Percentiles rank a stretch among this genome's conserved stretches.
Conservation (phyloP, 2,888 invertebrate genomes). For the Leptopilina drosophilae region DNA sequence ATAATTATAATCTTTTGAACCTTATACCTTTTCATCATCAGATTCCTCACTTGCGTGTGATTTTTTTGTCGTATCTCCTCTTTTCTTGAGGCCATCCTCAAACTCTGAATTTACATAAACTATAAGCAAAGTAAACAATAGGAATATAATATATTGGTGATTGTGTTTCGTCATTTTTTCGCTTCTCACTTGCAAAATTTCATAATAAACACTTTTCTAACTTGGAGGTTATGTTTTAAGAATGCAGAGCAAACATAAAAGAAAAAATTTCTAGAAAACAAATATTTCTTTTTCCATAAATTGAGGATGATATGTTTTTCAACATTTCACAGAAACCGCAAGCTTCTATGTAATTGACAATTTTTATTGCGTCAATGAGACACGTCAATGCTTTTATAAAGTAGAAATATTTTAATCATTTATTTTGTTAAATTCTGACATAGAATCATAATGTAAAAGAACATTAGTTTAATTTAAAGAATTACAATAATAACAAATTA, state of each 20-base stretch:
- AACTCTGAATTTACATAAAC: slow-evolving; percentile 55
- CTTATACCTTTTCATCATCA: slow-evolving; percentile 61
- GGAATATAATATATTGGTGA: slow-evolving; percentile 51
- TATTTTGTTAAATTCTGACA: background rate
- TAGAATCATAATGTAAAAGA: background rate
- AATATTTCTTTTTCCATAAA: slow-evolving; percentile 48
- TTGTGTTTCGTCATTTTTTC: slow-evolving; percentile 57
- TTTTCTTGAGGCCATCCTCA: slow-evolving; percentile 58
- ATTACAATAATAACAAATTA: background rate
- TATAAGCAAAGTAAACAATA: slow-evolving; percentile 60
- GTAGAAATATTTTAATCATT: background rate
- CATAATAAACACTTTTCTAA: slow-evolving; percentile 50
- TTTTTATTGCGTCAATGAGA: slow-evolving; percentile 68
- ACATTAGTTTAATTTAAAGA: background rate
- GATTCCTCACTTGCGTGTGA: slow-evolving; percentile 63
- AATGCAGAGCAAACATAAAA: slow-evolving; percentile 11
- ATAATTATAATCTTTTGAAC: too few relatives aligned
- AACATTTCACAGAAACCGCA: slow-evolving; percentile 61
- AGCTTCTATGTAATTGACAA: slow-evolving; percentile 42
- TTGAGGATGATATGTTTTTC: slow-evolving; percentile 64
- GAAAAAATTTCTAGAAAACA: slow-evolving; percentile 12
- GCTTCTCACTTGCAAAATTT: slow-evolving; percentile 48
- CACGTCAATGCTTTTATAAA: slow-evolving; percentile 65
- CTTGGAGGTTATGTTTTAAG: slow-evolving; percentile 40
- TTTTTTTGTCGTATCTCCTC: slow-evolving; percentile 52